Evolutionary conservation across 2,888 invertebrate species (phyloP), one percentile per base, ranked within the genome.

Genomic region (Alitta virens): DNA sequence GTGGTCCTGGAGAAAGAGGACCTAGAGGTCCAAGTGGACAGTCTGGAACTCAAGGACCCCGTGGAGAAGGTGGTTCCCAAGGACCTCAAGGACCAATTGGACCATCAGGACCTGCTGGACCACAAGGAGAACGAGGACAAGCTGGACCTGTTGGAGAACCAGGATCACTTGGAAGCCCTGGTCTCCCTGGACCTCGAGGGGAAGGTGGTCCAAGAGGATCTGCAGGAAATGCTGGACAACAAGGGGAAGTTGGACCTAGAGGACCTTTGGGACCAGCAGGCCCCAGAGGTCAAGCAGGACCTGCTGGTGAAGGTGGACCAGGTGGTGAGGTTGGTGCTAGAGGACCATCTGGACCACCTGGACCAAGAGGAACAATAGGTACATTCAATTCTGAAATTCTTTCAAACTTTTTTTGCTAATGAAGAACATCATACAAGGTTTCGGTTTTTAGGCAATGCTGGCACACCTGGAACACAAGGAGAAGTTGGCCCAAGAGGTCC

Each of bases 81-180:
- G 52, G 52, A 52, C 25, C 26, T 9, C 52, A 24, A 23, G 61
- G 61, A 23, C 40, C 60, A 2, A 5, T 16, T 25, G 52, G 52
- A 2, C 23, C 26, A 25, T 2, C 23, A 21, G 52, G 52, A 52
- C 26, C 52, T 52, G 21, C 26, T 52, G 52, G 52, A n/a, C 50
- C 52, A 38, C 1, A 33, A 27, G 64, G 68, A 71, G 72, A 68
- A 89, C 1, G 68, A 7, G 84, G 74, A 16, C 52, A 43, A 24
- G 26, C 12, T 5, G 38, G 60, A 5, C 46, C 46, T 46, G 46
- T 3, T 12, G 46, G 46, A 12, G 46, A 46, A 46, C 46, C n/a
- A 5, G 46, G 46, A n/a, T 3, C 46, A 9, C 3, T n/a, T 46
- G 46, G 66, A 25, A 57, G 24, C 16, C 40, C 42, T 51, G 66